Evolutionary conservation across 2,888 invertebrate species (phyloP).

Genomic region (Catocala fraxini): DNA sequence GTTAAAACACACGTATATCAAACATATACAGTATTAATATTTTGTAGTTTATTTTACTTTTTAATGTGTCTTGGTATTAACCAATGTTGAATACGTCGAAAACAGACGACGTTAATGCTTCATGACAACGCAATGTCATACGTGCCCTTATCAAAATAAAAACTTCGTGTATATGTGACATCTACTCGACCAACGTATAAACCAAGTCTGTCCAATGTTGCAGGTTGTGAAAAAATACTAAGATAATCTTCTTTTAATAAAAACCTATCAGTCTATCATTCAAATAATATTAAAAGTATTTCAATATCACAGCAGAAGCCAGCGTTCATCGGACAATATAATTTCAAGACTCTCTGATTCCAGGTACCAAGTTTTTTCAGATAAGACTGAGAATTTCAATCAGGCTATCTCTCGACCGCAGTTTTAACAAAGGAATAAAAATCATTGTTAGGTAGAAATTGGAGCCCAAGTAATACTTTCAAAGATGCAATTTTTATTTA

Average conservation of each 20-base stretch:
- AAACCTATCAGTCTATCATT: neutral
- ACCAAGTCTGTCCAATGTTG: too few relatives aligned
- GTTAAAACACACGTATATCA: too few relatives aligned
- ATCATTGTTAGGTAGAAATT: conserved; percentile 56
- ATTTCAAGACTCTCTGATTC: conserved; percentile 37
- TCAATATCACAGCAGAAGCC: conserved; percentile 24
- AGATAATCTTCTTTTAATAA: neutral
- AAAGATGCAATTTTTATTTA: conserved; percentile 60
- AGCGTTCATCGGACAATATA: conserved; percentile 39
- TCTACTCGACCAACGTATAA: too few relatives aligned
- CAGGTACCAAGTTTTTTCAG: conserved; percentile 37
- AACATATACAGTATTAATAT: too few relatives aligned
- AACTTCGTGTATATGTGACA: too few relatives aligned
- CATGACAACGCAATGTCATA: too few relatives aligned
- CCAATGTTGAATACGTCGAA: too few relatives aligned
- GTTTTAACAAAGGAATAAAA: conserved; percentile 61
- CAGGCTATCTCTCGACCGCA: conserved; percentile 53
- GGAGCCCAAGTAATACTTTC: conserved; percentile 47
- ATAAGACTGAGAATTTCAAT: conserved; percentile 64
- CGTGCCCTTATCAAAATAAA: too few relatives aligned
- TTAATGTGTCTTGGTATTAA: too few relatives aligned
- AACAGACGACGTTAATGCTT: too few relatives aligned
- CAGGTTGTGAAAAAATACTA: too few relatives aligned
- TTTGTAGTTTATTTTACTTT: too few relatives aligned
- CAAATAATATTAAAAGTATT: conserved; percentile 23